These are phyloP conservation scores for Perca flavescens DNA, from an alignment of 2,113 vertebrate genomes.

Conservation along the genomic window DNA sequence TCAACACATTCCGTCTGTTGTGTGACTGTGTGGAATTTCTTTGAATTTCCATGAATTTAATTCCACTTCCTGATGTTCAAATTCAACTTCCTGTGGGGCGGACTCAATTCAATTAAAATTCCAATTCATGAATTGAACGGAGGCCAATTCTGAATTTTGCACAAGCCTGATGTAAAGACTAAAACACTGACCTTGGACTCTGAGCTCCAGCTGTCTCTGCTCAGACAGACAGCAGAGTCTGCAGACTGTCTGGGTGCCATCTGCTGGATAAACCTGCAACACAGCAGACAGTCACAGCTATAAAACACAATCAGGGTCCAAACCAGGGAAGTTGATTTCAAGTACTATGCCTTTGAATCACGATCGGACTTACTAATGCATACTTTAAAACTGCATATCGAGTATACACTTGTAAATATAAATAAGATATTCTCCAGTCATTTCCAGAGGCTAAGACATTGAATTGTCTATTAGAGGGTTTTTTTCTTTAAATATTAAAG, in stretches of 20 bases:
- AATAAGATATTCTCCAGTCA: neutral
- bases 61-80: too few relatives aligned
- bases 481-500: neutral
- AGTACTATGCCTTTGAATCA: neutral
- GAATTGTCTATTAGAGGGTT: neutral
- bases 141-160: too few relatives aligned
- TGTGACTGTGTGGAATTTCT: too few relatives aligned
- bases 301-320: neutral
- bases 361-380: neutral
- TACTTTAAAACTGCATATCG: neutral
- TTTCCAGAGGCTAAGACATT: neutral
- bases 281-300: neutral
- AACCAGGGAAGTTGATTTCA: neutral
- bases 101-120: too few relatives aligned
- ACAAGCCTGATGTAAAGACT: neutral
- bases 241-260: neutral
- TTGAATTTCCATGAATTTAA: too few relatives aligned
- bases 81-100: too few relatives aligned
- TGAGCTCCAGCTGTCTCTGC: neutral
- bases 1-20: too few relatives aligned
- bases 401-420: neutral
- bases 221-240: neutral
- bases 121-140: too few relatives aligned
- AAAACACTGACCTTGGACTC: neutral
- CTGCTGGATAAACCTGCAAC: constrained; percentile 23